Base-by-base conservation (phyloP, 2,888 invertebrate species). In the Tenthredo amoena region DNA sequence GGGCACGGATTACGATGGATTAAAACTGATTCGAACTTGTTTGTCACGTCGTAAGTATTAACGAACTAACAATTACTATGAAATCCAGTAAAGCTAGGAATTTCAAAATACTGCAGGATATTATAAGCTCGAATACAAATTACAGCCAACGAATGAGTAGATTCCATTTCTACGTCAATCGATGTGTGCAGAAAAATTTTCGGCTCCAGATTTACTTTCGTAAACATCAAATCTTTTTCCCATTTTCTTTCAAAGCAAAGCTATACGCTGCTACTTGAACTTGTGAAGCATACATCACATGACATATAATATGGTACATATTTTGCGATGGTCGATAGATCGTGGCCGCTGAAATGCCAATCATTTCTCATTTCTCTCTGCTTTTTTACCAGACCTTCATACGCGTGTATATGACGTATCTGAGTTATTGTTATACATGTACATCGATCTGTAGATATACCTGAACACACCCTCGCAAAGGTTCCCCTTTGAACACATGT, bases 21-120 rank as follows among this genome's bases (percentile, higher is more conserved):
- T 74, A 74, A 74, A 74, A 74, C 26, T 74, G 74, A 74, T 74
- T 74, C 43, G 43, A 40, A 74, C 74, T 74, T 74, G 74, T 74
- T 74, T 40, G 74, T 74, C 43, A 74, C 40, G 15, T 74, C 40
- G 40, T 74, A 43, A 74, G 74, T 74, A 74, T 43, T 74, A 74
- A 43, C 74, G 74, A 74, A 21, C 74, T 40, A 74, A 43, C 74
- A 74, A 74, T 40, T 40, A 74, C 26, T 7, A 21, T 74, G n/a
- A 26, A 12, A n/a, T 40, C 21, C 26, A 9, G 74, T 21, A n/a
- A 40, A 43, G 40, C n/a, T 18, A 21, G 15, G 12, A 9, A 6
- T 26, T 43, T 5, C 71, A 74, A 68, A 68, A 68, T 68, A 68
- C 68, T 68, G 31, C 34, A 34, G 34, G 18, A 15, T 68, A 26